Evolutionary conservation across 2,888 invertebrate genomes (phyloP).

Genomic region (Alitta virens): DNA sequence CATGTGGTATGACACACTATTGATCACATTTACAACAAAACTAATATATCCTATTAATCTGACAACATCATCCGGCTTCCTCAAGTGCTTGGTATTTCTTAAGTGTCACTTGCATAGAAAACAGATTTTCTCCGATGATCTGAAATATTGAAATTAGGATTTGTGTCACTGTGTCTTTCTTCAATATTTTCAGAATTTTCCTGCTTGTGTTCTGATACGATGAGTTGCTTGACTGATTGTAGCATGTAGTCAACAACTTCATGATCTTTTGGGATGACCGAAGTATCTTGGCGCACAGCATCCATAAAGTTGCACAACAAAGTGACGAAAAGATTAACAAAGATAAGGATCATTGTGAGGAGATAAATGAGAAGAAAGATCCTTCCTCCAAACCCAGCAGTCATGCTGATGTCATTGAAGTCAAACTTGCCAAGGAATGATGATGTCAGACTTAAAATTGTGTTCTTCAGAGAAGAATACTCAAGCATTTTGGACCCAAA

Average conservation of each 20-base stretch:
- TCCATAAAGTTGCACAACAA: neutral
- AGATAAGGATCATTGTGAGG: neutral
- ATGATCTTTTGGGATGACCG: neutral
- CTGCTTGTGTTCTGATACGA: neutral
- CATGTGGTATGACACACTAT: too few species aligned
- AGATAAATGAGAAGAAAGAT: neutral
- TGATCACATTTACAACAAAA: too few species aligned
- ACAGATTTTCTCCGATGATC: too few species aligned
- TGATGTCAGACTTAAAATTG: neutral
- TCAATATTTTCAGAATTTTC: too few species aligned
- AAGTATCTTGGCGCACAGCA: neutral
- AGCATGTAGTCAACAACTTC: neutral
- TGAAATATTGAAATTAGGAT: too few species aligned
- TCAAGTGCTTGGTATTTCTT: too few species aligned
- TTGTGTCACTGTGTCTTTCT: too few species aligned
- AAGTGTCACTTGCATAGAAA: too few species aligned
- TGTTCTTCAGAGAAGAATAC: neutral
- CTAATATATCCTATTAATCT: too few species aligned
- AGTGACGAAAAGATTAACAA: neutral
- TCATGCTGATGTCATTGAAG: neutral
- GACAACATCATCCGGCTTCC: too few species aligned
- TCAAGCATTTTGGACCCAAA: neutral
- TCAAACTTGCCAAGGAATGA: neutral
- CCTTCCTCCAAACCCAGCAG: neutral
- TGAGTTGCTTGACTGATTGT: neutral